Conservation (phyloP, 2,888 invertebrate species). For the Cerastoderma edule region DNA sequence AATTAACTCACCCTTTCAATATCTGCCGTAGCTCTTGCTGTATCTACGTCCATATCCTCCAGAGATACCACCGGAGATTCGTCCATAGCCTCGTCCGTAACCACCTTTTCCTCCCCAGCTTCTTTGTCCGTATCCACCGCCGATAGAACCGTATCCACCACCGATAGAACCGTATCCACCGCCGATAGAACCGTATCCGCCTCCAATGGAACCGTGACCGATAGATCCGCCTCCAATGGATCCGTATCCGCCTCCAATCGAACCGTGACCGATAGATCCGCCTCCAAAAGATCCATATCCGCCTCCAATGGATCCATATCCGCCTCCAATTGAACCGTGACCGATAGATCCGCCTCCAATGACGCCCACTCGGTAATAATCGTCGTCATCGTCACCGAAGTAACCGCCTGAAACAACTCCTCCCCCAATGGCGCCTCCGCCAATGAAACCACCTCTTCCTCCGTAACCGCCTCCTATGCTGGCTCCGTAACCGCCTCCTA, state of each 20-base stretch:
- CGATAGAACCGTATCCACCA: neutral
- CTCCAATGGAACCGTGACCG: no score
- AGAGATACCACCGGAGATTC: neutral
- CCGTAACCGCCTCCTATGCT: neutral
- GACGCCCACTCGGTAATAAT: conserved; percentile 18
- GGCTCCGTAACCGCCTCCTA: neutral
- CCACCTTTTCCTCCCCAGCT: neutral
- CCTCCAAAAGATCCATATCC: no score
- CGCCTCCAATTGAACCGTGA: neutral
- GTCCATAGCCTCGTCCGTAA: neutral
- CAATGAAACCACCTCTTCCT: neutral
- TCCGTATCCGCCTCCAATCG: no score
- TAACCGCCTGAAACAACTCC: no score
- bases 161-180: no score
- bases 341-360: conserved; percentile 11
- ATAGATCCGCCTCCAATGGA: no score
- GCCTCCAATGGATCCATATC: neutral
- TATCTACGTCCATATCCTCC: neutral
- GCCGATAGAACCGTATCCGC: neutral
- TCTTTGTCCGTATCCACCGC: conserved; percentile 19
- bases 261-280: no score
- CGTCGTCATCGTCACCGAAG: conserved; percentile 35
- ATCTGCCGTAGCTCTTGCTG: conserved; percentile 18
- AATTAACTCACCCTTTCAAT: neutral
- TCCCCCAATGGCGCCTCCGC: conserved; percentile 21